Base-by-base conservation (phyloP, 1,140 invertebrate species). In the Branchinecta lindahli region DNA sequence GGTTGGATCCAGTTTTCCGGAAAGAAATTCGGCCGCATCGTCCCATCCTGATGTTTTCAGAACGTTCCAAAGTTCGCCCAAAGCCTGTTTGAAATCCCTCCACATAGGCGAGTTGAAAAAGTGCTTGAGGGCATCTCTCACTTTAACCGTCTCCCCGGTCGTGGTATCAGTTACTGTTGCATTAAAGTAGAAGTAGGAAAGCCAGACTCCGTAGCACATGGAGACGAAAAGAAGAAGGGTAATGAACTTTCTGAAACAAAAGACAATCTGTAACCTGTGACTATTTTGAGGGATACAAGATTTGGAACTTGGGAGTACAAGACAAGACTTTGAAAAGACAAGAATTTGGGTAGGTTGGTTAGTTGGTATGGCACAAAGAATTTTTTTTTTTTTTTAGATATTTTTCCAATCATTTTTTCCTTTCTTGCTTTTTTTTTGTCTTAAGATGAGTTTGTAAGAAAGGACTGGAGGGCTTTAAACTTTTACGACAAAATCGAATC, bases 71-170 rank as follows among this genome's bases (percentile, higher is more conserved):
- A 90, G 85, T 67, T 89, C 86, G n/a, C 83, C 77, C 0, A 95
- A 75, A 3, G 87, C 85, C 75, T 88, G 84, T 75, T 87, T 86
- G 33, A 90, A 81, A 72, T 92, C 86, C 15, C 83, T 80, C 85
- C 86, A 88, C 74, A 86, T 84, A 10, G 91, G 91, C 9, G 92
- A 94, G 1, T 89, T 92, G 70, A 96, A 86, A 76, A 97, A 93
- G 78, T 96, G 91, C 73, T 88, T 83, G 0, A 94, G 73, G 0
- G 92, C 92, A 78, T 96, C 93, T 69, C 90, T 85, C 8, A 94
- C 78, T 70, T 90, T 91, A 0, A 94, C 86, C 76, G 90, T 86
- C 74, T 94, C 90, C 7, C 92, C 93, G 72, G 94, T 87, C 6
- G 12, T 20, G 69, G 86, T 87, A 75, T 92, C 90, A 0, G 86